Percentiles rank a stretch among this genome's conserved stretches.
Evolutionary conservation across 2,113 vertebrate genomes (phyloP).

Genomic region (Neomonachus schauinslandi): DNA sequence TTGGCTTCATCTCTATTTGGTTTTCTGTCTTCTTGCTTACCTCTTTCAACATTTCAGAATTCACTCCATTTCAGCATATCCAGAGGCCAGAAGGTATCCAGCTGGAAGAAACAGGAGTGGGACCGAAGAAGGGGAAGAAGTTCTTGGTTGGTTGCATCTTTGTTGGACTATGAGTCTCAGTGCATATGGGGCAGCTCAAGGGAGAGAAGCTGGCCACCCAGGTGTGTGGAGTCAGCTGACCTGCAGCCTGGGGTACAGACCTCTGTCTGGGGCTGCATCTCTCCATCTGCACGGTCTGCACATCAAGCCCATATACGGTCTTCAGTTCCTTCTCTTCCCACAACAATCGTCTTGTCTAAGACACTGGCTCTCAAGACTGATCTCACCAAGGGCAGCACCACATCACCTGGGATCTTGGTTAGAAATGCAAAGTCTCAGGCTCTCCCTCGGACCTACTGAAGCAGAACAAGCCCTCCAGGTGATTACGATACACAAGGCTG

Average conservation of each 20-base stretch:
- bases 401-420: background rate
- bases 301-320: background rate
- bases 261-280: background rate
- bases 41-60: conserved; percentile 1
- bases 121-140: background rate
- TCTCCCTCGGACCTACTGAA: background rate
- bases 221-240: background rate
- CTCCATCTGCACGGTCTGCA: background rate
- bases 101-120: background rate
- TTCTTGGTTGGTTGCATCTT: background rate
- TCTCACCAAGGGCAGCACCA: background rate
- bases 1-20: background rate
- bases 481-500: background rate
- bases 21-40: conserved; percentile 27
- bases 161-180: background rate
- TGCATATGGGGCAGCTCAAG: background rate
- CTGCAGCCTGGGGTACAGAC: background rate
- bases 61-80: background rate
- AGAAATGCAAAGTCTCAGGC: background rate
- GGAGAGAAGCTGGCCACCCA: conserved; percentile 1
- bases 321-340: background rate
- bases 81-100: background rate
- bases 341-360: background rate
- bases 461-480: background rate
- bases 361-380: background rate